phyloP scores from a whole-genome alignment of 2,113 vertebrate species.

The Megaceryle maxima region DNA sequence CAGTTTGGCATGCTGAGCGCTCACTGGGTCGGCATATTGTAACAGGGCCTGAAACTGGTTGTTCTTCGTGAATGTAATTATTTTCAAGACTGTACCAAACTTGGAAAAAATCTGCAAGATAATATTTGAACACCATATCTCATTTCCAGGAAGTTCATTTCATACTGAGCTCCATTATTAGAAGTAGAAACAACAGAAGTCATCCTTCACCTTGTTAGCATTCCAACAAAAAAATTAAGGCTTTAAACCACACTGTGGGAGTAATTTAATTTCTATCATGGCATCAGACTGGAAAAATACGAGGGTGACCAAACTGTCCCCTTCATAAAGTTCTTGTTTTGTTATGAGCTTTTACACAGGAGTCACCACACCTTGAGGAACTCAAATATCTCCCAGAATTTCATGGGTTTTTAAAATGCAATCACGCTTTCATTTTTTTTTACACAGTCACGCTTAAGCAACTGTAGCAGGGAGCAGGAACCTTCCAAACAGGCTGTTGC shows the following conservation, averaged over 20 bases:
- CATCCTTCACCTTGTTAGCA: not conserved
- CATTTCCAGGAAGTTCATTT: not conserved
- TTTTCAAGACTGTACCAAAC: conserved; percentile 92
- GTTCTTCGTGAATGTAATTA: conserved; percentile 98
- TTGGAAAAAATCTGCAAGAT: conserved; percentile 91
- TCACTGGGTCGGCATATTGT: conserved; percentile 88
- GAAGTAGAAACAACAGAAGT: not conserved
- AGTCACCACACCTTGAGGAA: not conserved
- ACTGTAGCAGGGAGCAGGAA: not conserved
- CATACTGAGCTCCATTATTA: not conserved
- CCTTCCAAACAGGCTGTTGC: not conserved
- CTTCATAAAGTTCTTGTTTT: not conserved
- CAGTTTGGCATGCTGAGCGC: conserved; percentile 92
- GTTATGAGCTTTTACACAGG: not conserved
- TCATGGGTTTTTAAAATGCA: not conserved
- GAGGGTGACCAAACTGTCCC: not conserved
- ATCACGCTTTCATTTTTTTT: not conserved
- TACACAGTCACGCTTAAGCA: not conserved
- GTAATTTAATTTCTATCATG: not conserved
- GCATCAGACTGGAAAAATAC: not conserved
- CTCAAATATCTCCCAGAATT: not conserved
- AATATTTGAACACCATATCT: not conserved
- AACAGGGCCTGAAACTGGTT: conserved; percentile 94
- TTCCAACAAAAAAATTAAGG: not conserved
- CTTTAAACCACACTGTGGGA: not conserved